Evolutionary conservation across 2,888 invertebrate species (phyloP), one percentile per base, ranked within the genome.

Genomic region (Mythimna albipuncta): DNA sequence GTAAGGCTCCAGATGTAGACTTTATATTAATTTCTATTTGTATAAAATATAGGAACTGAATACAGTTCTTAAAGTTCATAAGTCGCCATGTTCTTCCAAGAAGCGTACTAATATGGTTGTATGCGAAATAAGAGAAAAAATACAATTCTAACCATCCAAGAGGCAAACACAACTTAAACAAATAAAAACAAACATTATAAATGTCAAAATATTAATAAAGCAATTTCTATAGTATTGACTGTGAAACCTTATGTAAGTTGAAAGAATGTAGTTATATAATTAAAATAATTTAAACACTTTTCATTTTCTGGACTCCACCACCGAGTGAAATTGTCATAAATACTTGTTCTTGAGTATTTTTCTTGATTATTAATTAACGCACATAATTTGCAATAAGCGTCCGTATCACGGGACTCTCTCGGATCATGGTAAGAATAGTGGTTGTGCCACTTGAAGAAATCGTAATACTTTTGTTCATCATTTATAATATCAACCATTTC

Each of bases 381-480:
- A 67, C 89, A 89, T 1, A 89, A 67, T 59, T 81, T 79, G 55
- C 89, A 89, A 50, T 82, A 86, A 0, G 79, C 73, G 26, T 89
- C 87, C 0, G 84, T 85, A 0, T 85, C 80, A 0, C 76, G 70
- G 0, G 77, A 76, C 9, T 89, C 87, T 11, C 71, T 38, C 6
- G 64, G 62, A 21, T 62, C 26, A 52, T 89, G 85, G 70, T 87
- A 91, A 4, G 86, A 84, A 41, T 91, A 91, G 69, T 91, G 79
- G 58, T 89, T 91, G 59, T 83, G 88, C 91, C 91, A 92, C 65
- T 82, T 89, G 75, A 91, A 91, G 66, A 81, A 91, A 10, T 83
- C 71, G n/a, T 85, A 75, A 68, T 91, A 91, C 52, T 77, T 79
- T 2, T 85, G 75, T 44, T 83, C 82, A 41, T 90, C 69, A 6